phyloP scores from a whole-genome alignment of 2,888 invertebrate species.

The Harpalus rufipes region DNA sequence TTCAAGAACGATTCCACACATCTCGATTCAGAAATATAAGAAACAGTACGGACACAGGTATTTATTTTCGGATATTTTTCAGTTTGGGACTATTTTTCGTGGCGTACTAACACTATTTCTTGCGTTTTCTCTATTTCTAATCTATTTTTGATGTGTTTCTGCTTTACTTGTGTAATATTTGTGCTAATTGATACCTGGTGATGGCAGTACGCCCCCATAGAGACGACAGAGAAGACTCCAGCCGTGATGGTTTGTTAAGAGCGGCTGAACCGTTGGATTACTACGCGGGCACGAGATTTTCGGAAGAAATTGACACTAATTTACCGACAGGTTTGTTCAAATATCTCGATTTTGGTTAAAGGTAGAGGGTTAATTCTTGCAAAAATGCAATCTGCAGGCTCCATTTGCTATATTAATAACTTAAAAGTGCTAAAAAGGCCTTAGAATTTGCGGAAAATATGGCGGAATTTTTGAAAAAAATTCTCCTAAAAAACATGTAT shows the following conservation, averaged over 20 bases:
- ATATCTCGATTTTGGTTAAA: too few species aligned
- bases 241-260: conserved; percentile 87
- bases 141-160: not conserved
- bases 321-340: conserved; percentile 74
- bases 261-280: conserved; percentile 88
- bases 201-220: conserved; percentile 76
- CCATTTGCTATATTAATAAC: too few species aligned
- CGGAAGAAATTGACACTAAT: conserved; percentile 74
- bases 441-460: too few species aligned
- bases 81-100: not conserved
- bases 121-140: not conserved
- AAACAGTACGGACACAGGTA: conserved; percentile 78
- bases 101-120: too few species aligned
- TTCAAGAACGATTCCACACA: conserved; percentile 83
- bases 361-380: too few species aligned
- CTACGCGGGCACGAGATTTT: conserved; percentile 79
- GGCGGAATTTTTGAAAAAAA: too few species aligned
- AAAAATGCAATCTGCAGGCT: too few species aligned
- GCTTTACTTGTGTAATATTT: not conserved
- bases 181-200: not conserved
- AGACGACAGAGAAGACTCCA: conserved; percentile 82
- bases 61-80: not conserved
- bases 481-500: too few species aligned
- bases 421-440: too few species aligned
- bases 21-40: conserved; percentile 76